These are phyloP conservation scores for Anguilla megastoma DNA, from an alignment of 2,797 vertebrate species.

Conservation along the genomic window DNA sequence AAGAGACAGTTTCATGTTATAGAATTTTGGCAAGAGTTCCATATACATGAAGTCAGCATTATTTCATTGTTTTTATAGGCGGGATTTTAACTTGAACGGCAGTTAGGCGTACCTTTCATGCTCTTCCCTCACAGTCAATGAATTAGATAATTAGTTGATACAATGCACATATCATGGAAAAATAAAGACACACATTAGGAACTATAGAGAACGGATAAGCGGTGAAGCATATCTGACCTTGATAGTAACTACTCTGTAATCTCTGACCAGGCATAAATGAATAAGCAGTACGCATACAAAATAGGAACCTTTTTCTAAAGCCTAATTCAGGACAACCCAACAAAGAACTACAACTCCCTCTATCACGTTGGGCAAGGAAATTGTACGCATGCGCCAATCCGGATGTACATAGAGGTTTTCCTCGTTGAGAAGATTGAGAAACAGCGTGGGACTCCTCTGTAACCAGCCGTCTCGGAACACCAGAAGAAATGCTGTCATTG, in stretches of 20 bases:
- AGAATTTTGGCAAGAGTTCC: too few relatives aligned
- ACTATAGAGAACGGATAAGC: too few relatives aligned
- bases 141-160: too few relatives aligned
- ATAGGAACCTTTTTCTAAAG: not conserved
- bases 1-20: too few relatives aligned
- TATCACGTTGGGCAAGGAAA: conserved; percentile 35
- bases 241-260: not conserved
- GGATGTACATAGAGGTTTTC: conserved; percentile 41
- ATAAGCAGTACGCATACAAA: not conserved
- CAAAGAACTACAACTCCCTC: conserved; percentile 58
- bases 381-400: conserved; percentile 38
- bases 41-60: too few relatives aligned
- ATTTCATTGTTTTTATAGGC: too few relatives aligned
- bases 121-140: too few relatives aligned
- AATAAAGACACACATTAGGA: too few relatives aligned
- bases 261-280: not conserved
- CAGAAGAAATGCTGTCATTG: conserved; percentile 69
- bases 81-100: too few relatives aligned
- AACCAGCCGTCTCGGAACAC: conserved; percentile 24
- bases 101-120: too few relatives aligned
- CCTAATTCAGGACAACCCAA: not conserved
- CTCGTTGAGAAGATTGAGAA: conserved; percentile 6
- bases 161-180: too few relatives aligned
- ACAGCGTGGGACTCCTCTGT: conserved; percentile 36
- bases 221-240: not conserved